Base-by-base conservation (phyloP, 2,888 invertebrate species). In the Eupithecia centaureata region DNA sequence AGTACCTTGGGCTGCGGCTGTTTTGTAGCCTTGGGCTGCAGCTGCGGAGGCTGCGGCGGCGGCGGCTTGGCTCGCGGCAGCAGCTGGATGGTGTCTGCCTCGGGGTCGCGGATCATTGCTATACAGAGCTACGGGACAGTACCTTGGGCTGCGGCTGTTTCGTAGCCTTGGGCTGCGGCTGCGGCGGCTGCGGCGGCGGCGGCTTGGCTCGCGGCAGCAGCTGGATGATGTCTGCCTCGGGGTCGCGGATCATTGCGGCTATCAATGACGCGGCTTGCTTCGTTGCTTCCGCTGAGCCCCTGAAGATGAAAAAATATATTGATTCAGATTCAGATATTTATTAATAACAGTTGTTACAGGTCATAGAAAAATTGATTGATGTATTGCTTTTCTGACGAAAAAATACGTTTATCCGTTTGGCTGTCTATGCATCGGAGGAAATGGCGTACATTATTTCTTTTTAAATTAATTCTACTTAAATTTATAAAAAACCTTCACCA, bases 211-310 rank as follows among this genome's bases (percentile, higher is more conserved):
- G 95, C 65, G 97, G 96, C 83, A 98, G 87, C 93, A 98, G 95
- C 84, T 96, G 96, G 76, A 96, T 91, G 77, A 98, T 96, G 86
- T 98, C 98, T 2, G 97, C 97, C 78, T 99, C 99, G 5, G 98
- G 98, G 93, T 99, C 99, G 87, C 98, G 97, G 82, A 99, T 97
- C 81, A 99, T 95, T 12, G 98, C 96, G 54, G 97, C 95, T 77
- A 99, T 99, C 81, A 99, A 94, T 77, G 95, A 95, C 83, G 98
- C 97, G 62, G 99, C 99, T 85, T 98, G 98, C 85, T 97, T 97
- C 0, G 97, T 98, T 8, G 98, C 97, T 80, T 99, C 99, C 25
- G 96, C 95, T 0, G 98, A 96, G 59, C 99, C 99, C 92, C 96
- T 96, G 85, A 47, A 12, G 3, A 47, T n/a, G n/a, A n/a, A n/a